A percentile compares a stretch with the other conserved stretches of the same genome.
phyloP scores from a whole-genome alignment of 2,113 vertebrate genomes.

The Kryptolebias marmoratus region DNA sequence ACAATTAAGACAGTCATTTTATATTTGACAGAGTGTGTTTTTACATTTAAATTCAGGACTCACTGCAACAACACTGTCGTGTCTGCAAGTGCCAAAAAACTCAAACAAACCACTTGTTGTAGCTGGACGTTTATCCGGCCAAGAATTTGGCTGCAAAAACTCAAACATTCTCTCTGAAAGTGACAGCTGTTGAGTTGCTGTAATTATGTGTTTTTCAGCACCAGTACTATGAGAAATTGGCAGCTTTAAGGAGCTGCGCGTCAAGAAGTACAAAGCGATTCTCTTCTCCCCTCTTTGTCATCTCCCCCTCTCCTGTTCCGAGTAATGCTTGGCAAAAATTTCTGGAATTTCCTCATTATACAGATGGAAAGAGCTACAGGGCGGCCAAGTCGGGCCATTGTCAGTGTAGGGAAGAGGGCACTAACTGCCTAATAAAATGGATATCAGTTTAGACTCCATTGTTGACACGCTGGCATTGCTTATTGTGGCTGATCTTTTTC shows the following conservation, averaged over 20 bases:
- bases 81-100: slow-evolving; percentile 30
- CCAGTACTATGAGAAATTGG: background rate
- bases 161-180: background rate
- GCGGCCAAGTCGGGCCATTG: slow-evolving; percentile 39
- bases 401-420: slow-evolving; percentile 17
- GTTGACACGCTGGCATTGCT: slow-evolving; percentile 1
- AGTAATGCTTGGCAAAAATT: slow-evolving; percentile 63
- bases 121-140: slow-evolving; percentile 18
- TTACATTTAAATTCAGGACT: slow-evolving; percentile 31
- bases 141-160: slow-evolving; percentile 3
- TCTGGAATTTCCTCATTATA: slow-evolving; percentile 71
- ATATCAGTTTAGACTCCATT: background rate
- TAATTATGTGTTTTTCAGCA: background rate
- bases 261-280: slow-evolving; percentile 1
- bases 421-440: slow-evolving; percentile 9
- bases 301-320: slow-evolving; percentile 24
- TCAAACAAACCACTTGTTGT: slow-evolving; percentile 16
- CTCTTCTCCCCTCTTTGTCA: background rate
- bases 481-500: background rate
- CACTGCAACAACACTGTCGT: slow-evolving; percentile 35
- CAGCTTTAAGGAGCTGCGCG: background rate
- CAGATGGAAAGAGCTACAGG: slow-evolving; percentile 43
- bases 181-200: background rate
- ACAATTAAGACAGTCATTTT: slow-evolving; percentile 11
- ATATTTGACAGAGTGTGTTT: slow-evolving; percentile 16